A percentile compares a stretch with the other conserved stretches of the same genome.
Conservation (phyloP, 2,797 vertebrate species). For the Lophius americanus region DNA sequence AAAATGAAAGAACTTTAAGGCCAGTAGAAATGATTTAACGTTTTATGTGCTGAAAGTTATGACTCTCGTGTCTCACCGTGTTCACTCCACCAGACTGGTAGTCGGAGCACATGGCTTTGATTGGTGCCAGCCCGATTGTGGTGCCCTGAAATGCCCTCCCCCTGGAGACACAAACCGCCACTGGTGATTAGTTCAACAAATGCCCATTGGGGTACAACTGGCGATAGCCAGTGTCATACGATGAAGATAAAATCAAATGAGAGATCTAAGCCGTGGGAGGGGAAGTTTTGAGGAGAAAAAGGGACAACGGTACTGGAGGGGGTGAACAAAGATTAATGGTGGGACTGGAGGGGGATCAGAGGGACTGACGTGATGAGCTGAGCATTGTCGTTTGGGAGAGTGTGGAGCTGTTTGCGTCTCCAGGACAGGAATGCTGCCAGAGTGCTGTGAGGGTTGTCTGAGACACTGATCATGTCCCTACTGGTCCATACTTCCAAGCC, state of each 20-base stretch:
- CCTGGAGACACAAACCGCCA: constrained; percentile 76
- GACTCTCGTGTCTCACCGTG: constrained; percentile 82
- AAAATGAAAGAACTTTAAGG: background rate
- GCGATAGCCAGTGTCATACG: constrained; percentile 13
- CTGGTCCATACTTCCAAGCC: constrained; percentile 93
- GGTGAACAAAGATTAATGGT: background rate
- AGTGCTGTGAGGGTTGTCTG: constrained; percentile 91
- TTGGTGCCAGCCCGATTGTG: constrained; percentile 93
- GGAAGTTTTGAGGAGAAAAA: background rate
- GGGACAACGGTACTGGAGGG: background rate
- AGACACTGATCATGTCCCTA: constrained; percentile 85
- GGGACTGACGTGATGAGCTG: constrained; percentile 92
- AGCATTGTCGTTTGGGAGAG: constrained; percentile 92
- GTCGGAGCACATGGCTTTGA: constrained; percentile 96
- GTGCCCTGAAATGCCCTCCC: constrained; percentile 91
- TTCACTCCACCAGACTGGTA: constrained; percentile 97
- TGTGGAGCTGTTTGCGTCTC: constrained; percentile 88
- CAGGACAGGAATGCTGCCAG: constrained; percentile 92
- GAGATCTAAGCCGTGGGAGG: background rate
- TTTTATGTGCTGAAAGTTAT: background rate
- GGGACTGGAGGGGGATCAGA: background rate
- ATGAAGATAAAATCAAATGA: constrained; percentile 13
- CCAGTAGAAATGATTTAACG: background rate
- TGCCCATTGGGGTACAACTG: constrained; percentile 8
- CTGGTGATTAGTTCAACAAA: constrained; percentile 39